Evolutionary conservation across 2,113 vertebrate genomes (phyloP), one percentile per base, ranked within the genome.

Genomic region (Meriones unguiculatus): DNA sequence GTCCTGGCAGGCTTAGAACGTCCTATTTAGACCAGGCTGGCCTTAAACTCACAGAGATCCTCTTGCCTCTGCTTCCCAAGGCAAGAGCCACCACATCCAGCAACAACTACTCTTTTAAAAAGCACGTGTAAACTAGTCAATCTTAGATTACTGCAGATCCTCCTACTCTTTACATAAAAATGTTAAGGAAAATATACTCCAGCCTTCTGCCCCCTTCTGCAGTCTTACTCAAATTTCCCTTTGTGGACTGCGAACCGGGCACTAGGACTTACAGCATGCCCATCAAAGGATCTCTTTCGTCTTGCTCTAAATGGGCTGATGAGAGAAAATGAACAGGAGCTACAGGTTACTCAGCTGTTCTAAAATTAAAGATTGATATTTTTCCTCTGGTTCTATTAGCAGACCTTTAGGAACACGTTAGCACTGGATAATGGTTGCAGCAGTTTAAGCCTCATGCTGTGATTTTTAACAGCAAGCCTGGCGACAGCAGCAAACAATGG

Each of bases 311-410:
- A 54, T 52, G 24, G 30, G 25, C 13, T 97, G 87, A 97, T 57
- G 41, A 97, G 64, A 96, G 91, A 95, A 98, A 98, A 97, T 59
- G 87, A 97, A 98, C 98, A 98, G 98, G 97, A 98, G 97, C 70
- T 97, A 96, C 85, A 97, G 94, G 95, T 98, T 97, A 97, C 97
- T 95, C 89, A 86, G 97, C 95, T 94, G 97, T 97, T 97, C 97
- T 95, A 97, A 97, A 98, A 98, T 96, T 95, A 97, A 97, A 97
- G 96, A 96, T 96, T 97, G 97, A 96, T 97, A 97, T 97, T 98
- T 97, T 97, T 97, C 97, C 97, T 97, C 97, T 97, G 98, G 98
- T 98, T 90, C 97, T 98, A 95, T 97, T 98, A 98, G 98, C 95
- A 95, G 91, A 98, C 95, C 95, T 97, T 95, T 96, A 97, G 93